These are phyloP conservation scores for Liasis olivaceus DNA, from an alignment of 2,797 vertebrate genomes.

Conservation along the genomic window DNA sequence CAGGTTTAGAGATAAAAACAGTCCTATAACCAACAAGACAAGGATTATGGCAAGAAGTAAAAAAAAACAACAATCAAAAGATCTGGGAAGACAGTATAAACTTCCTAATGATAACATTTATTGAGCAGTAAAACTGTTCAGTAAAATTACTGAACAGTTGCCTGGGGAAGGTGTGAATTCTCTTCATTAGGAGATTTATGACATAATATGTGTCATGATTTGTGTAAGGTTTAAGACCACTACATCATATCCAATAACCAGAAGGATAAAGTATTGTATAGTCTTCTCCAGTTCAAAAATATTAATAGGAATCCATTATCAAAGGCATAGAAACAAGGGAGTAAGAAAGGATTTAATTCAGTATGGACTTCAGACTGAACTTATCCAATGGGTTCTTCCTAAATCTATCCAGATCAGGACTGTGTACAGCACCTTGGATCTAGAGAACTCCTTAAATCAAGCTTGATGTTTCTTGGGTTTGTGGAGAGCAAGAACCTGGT, in stretches of 20 bases:
- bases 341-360: background rate
- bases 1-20: background rate
- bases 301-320: background rate
- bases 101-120: constrained; percentile 8
- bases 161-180: background rate
- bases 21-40: background rate
- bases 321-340: background rate
- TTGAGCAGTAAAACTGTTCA: constrained; percentile 8
- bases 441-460: background rate
- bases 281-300: background rate
- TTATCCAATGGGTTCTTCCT: background rate
- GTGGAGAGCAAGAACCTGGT: background rate
- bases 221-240: background rate
- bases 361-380: background rate
- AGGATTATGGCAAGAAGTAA: background rate
- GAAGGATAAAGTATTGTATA: background rate
- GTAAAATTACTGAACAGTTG: background rate
- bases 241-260: background rate
- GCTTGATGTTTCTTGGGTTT: background rate
- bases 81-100: background rate
- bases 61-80: background rate
- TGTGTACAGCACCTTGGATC: background rate
- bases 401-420: background rate
- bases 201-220: background rate
- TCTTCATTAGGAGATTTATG: background rate